Percentiles rank a stretch among this genome's conserved stretches.
Conservation (phyloP, 1,140 invertebrate genomes). For the Lasioglossum baleicum region DNA sequence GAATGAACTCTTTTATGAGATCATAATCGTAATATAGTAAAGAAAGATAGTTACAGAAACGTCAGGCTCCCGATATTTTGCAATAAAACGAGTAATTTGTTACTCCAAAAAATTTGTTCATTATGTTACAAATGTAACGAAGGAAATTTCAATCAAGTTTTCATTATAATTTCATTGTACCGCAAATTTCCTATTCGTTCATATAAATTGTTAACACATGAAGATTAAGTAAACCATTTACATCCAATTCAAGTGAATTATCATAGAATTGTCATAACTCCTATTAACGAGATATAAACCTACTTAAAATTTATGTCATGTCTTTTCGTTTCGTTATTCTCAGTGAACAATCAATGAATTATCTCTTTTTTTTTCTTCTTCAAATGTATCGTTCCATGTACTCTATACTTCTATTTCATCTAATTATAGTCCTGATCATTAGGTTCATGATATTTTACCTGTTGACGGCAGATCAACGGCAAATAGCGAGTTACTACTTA, state of each 20-base stretch:
- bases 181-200: neutral
- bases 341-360: constrained; percentile 30
- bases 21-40: constrained; percentile 24
- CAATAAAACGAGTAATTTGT: neutral
- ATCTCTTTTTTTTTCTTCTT: constrained; percentile 23
- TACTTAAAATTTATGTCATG: constrained; percentile 30
- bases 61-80: constrained; percentile 20
- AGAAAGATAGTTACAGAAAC: constrained; percentile 1
- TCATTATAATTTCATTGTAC: neutral
- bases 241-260: constrained; percentile 35
- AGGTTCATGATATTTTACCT: constrained; percentile 28
- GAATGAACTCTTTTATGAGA: constrained; percentile 47
- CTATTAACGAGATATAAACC: constrained; percentile 26
- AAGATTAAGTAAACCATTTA: constrained; percentile 22
- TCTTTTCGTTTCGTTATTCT: constrained; percentile 20
- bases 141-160: neutral
- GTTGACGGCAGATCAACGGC: constrained; percentile 17
- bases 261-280: constrained; percentile 37
- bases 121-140: no score
- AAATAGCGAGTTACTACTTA: constrained; percentile 29
- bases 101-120: neutral
- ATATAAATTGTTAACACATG: constrained; percentile 13
- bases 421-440: constrained; percentile 23
- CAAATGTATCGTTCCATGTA: neutral
- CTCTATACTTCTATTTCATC: constrained; percentile 20